Evolutionary conservation across 2,888 invertebrate species (phyloP).

Genomic region (Cephus rjabovi): DNA sequence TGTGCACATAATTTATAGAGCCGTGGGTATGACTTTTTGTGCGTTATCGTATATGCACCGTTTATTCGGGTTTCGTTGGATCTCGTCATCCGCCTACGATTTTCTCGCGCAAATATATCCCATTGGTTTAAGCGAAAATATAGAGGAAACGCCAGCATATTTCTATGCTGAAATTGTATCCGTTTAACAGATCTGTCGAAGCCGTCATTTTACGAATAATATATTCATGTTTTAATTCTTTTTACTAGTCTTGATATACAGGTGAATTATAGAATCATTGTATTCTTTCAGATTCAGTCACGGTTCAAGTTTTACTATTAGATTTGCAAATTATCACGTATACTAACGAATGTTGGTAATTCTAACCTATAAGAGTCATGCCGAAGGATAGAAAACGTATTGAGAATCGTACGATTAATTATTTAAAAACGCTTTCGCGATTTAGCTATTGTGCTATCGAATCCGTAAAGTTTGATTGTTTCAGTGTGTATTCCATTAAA

Average conservation of each 20-base stretch:
- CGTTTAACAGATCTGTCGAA: neutral
- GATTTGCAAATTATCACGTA: neutral
- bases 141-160: conserved; percentile 13
- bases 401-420: conserved; percentile 20
- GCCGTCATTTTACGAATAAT: neutral
- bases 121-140: conserved; percentile 17
- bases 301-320: neutral
- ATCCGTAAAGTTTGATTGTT: conserved; percentile 18
- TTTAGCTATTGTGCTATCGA: conserved; percentile 33
- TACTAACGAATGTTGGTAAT: neutral
- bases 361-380: neutral
- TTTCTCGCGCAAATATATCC: neutral
- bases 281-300: neutral
- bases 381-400: neutral
- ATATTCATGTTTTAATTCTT: neutral
- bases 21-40: conserved; percentile 46
- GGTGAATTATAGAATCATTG: neutral
- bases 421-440: conserved; percentile 36
- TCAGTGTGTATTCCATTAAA: conserved; percentile 44
- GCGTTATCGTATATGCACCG: conserved; percentile 52
- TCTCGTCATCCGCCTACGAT: neutral
- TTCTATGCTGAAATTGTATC: neutral
- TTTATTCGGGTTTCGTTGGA: conserved; percentile 42
- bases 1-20: conserved; percentile 41
- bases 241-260: neutral